phyloP scores from a whole-genome alignment of 2,888 invertebrate genomes.

The Saturnia japonica region DNA sequence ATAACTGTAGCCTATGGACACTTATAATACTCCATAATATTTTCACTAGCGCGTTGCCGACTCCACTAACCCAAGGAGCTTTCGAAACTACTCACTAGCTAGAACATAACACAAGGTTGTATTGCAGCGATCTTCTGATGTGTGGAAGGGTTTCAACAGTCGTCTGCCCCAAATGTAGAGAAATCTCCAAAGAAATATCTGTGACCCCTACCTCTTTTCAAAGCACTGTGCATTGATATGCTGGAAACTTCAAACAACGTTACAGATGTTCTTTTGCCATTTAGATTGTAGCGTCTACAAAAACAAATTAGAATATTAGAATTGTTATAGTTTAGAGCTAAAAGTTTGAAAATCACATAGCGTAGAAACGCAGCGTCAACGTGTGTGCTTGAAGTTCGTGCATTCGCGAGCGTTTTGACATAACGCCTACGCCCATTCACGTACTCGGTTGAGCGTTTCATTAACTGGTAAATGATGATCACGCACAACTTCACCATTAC shows the following conservation, averaged over 20 bases:
- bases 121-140: too few species aligned
- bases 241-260: background rate
- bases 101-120: too few species aligned
- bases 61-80: too few species aligned
- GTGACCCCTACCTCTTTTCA: too few species aligned
- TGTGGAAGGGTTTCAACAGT: too few species aligned
- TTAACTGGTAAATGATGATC: slow-evolving; percentile 3
- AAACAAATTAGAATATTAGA: background rate
- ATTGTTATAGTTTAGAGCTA: background rate
- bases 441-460: background rate
- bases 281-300: background rate
- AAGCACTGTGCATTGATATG: background rate
- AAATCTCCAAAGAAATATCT: too few species aligned
- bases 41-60: too few species aligned
- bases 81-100: too few species aligned
- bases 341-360: background rate
- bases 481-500: background rate
- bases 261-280: background rate
- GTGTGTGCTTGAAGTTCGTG: background rate
- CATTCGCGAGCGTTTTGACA: background rate
- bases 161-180: too few species aligned
- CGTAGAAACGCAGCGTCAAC: background rate
- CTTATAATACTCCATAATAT: too few species aligned
- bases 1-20: too few species aligned
- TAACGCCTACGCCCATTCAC: background rate